Conservation (phyloP, 2,888 invertebrate species). For the Orthosia incerta region DNA sequence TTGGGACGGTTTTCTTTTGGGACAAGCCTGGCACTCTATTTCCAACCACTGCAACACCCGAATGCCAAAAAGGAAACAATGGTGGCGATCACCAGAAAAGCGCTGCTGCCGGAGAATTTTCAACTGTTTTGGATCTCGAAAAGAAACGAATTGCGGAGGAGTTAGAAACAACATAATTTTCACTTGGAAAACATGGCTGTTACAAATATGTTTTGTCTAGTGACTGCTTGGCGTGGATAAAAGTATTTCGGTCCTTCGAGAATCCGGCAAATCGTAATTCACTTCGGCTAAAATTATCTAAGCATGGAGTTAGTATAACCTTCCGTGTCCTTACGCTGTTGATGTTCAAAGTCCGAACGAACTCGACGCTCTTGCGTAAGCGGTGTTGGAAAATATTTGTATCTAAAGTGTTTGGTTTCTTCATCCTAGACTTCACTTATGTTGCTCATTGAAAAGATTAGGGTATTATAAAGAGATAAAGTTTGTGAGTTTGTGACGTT, state of each 20-base stretch:
- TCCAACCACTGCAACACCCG: not conserved
- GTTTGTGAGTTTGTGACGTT: too few species aligned
- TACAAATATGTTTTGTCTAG: not conserved
- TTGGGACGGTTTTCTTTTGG: not conserved
- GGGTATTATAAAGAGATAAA: too few species aligned
- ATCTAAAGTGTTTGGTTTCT: slow-evolving; percentile 27
- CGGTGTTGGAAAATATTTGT: slow-evolving; percentile 30
- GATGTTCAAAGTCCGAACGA: slow-evolving; percentile 49
- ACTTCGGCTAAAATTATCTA: slow-evolving; percentile 35
- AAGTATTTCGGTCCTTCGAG: slow-evolving; percentile 2
- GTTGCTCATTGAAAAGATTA: not conserved
- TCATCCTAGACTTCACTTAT: slow-evolving; percentile 1
- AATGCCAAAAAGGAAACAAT: not conserved
- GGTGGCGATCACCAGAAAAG: too few species aligned
- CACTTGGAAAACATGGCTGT: not conserved
- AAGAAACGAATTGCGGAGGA: not conserved
- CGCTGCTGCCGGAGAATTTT: too few species aligned
- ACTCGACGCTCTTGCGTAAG: slow-evolving; percentile 41
- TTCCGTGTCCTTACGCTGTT: slow-evolving; percentile 39
- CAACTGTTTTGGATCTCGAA: not conserved
- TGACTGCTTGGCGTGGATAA: not conserved
- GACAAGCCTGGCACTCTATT: not conserved
- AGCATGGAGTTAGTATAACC: slow-evolving; percentile 39
- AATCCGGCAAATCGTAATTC: slow-evolving; percentile 9
- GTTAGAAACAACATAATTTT: not conserved